phyloP scores from a whole-genome alignment of 2,797 vertebrate species.

The Salmo trutta region DNA sequence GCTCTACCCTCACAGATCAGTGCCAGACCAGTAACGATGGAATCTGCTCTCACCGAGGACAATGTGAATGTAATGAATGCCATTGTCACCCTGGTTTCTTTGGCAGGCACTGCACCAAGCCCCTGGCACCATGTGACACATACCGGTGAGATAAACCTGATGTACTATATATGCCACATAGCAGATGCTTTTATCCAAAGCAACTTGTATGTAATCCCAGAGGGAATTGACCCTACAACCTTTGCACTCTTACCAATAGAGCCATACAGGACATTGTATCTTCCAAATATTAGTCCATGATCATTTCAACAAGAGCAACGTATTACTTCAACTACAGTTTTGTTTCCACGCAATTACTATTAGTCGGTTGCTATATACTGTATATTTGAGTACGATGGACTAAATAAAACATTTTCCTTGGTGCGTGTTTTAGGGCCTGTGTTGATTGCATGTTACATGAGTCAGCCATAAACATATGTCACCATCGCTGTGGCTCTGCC shows the following conservation, averaged over 20 bases:
- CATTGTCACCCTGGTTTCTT: constrained; percentile 3
- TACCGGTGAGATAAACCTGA: neutral
- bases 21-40: constrained; percentile 6
- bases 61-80: constrained; percentile 13
- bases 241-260: no score
- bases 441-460: constrained; percentile 3
- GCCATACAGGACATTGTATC: no score
- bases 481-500: neutral
- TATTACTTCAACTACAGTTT: no score
- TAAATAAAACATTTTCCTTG: neutral
- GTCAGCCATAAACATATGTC: neutral
- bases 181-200: no score
- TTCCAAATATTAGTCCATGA: no score
- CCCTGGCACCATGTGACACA: neutral
- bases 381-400: neutral
- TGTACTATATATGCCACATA: no score
- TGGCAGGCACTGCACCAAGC: constrained; percentile 4
- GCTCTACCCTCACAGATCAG: constrained; percentile 16
- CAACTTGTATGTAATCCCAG: no score
- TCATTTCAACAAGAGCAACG: no score
- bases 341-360: no score
- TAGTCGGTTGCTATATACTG: no score
- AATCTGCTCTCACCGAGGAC: neutral
- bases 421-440: neutral
- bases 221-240: no score